Evolutionary conservation across 2,888 invertebrate genomes (phyloP), one percentile per base, ranked within the genome.

Genomic region (Epiblema foenella): DNA sequence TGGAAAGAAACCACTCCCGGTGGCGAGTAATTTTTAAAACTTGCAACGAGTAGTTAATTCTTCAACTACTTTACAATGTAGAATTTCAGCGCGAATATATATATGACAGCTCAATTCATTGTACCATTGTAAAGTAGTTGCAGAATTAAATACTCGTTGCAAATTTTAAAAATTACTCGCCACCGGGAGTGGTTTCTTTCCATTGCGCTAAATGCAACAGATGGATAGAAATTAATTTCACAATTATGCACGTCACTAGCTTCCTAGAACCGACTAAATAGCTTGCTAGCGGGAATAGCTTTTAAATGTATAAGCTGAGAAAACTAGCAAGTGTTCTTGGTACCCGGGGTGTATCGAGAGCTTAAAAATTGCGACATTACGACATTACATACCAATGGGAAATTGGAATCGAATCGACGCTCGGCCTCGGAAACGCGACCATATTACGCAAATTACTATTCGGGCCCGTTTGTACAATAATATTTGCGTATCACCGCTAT

Each of bases 231-330:
- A 63, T 39, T 24, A 64, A 64, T 64, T 64, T 52, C 24, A 52
- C 18, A 7, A n/a, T 18, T 37, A 49, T 63, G 7, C 60, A 52
- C 51, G 64, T 64, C 57, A 64, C 39, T 18, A 51, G 1, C n/a
- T 69, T 69, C 57, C n/a, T 59, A 52, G 64, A 69, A 69, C 24
- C 29, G 58, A 9, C 51, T 15, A n/a, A n/a, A n/a, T n/a, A n/a
- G n/a, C n/a, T n/a, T n/a, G n/a, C n/a, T n/a, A n/a, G n/a, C n/a
- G 24, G 24, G 24, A 24, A 24, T 24, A 24, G 24, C 24, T 3
- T 24, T 3, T 24, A 24, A 24, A 24, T 24, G 24, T 24, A 24
- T 3, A 24, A 24, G 2, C 2, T 3, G 2, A 24, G 2, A 24
- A 24, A 4, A 24, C 4, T 24, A 24, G 24, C 24, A 3, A 24